phyloP scores from a whole-genome alignment of 2,113 vertebrate species.

The Cyanocitta stelleri region DNA sequence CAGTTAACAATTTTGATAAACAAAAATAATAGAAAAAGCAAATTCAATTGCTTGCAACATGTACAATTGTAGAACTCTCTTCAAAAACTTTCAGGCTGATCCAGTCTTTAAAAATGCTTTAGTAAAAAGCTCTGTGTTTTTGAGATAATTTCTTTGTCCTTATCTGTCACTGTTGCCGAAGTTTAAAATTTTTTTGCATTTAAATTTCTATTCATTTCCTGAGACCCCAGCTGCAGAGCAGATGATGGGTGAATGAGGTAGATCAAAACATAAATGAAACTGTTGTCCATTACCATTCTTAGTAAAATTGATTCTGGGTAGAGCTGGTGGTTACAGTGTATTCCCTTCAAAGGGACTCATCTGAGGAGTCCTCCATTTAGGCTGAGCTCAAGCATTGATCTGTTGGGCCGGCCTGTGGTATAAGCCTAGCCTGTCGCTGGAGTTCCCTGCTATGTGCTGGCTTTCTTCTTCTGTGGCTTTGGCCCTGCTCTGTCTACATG shows the following conservation, averaged over 20 bases:
- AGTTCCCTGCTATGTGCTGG: accelerated
- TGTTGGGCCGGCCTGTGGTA: neutral
- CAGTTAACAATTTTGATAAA: neutral
- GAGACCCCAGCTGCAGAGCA: neutral
- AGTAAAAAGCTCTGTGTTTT: neutral
- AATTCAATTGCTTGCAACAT: neutral
- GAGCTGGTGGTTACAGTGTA: neutral
- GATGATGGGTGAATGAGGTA: neutral
- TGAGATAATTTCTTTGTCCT: neutral
- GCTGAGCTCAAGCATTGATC: accelerated
- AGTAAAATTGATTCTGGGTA: neutral
- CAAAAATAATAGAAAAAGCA: neutral
- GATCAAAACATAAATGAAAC: neutral
- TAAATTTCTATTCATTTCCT: neutral
- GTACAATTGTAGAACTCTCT: neutral
- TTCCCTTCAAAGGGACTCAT: neutral
- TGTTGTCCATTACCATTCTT: neutral
- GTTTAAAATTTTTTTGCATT: neutral
- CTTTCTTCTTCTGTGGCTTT: neutral
- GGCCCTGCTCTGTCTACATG: neutral
- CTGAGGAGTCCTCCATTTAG: neutral
- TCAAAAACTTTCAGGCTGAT: neutral
- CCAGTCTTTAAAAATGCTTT: neutral
- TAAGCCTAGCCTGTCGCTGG: neutral
- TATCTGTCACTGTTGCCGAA: neutral